Base-by-base conservation (phyloP, 2,797 vertebrate species). In the Poeciliopsis presidionis region DNA sequence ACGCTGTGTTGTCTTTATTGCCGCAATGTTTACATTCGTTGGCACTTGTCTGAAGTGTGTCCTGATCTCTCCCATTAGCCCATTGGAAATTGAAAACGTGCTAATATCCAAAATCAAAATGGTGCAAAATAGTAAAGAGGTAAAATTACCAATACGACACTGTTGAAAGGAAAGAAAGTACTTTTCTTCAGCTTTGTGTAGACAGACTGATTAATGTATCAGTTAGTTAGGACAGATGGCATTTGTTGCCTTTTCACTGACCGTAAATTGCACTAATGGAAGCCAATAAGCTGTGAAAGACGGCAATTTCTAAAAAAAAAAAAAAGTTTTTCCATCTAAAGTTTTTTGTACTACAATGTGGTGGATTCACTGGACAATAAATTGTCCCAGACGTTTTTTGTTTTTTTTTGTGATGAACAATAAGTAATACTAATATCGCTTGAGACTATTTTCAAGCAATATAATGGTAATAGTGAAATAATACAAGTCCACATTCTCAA, bases 1-100 rank as follows among this genome's bases (percentile, higher is more conserved):
- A 78, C 63, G 81, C 89, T 84, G 87, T 87, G 88, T 84, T 93
- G 93, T 93, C 94, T 96, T 95, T 91, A 94, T 94, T 89, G 59
- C 84, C 63, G 77, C 75, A 51, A 84, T 95, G 93, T 95, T 96
- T 96, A 94, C 94, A 94, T 95, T 95, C 93, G 95, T 96, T 96
- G 96, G 91, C 94, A 93, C 89, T 96, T 93, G 90, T 94, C 91
- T 92, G 92, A 91, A 94, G 95, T 88, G 93, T 92, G 90, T 90
- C 86, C 87, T 92, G 81, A 88, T 87, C 85, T 65, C 75, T 59
- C n/a, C 72, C 39, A 5, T 51, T 22, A 22, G 49, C 20, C 47
- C 6, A 49, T 0, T 7, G 18, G 47, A 6, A 49, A 49, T 7
- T 49, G 16, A 49, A 20, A 49, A 57, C 12, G 4, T 39, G 33